Percentiles rank a stretch among this genome's conserved stretches.
Evolutionary conservation across 23 tunicate species (phyloP).

Genomic region (Ciona savignyi): DNA sequence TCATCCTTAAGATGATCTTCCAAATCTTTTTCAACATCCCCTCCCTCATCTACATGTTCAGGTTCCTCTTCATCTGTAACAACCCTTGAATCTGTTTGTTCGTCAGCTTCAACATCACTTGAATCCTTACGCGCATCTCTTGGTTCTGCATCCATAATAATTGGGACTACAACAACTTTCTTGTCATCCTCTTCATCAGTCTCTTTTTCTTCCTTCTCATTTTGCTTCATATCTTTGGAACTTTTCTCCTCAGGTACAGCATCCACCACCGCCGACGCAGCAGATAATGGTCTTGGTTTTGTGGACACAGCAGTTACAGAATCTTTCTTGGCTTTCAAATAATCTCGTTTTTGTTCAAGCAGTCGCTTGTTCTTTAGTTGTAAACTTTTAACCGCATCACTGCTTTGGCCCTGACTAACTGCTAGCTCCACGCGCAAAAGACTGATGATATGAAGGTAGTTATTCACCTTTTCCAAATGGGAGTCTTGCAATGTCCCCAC

Average conservation of each 20-base stretch:
- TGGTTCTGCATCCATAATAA: constrained; percentile 7
- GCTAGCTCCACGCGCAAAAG: constrained; percentile 15
- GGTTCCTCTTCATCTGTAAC: too few relatives aligned
- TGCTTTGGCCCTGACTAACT: constrained; percentile 5
- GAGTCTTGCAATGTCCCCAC: constrained; percentile 21
- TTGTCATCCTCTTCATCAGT: not conserved
- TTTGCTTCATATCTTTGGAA: constrained; percentile 24
- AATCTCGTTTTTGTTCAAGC: not conserved
- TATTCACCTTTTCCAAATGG: constrained; percentile 10
- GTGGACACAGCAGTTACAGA: not conserved
- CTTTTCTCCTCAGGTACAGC: constrained; percentile 5
- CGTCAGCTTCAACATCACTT: not conserved
- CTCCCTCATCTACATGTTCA: not conserved
- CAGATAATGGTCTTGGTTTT: not conserved
- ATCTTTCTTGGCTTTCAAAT: not conserved
- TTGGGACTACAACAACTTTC: not conserved
- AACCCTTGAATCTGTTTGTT: not conserved
- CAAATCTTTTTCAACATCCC: not conserved
- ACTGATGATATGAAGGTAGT: constrained; percentile 20
- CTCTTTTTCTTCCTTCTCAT: constrained; percentile 20
- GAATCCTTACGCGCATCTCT: not conserved
- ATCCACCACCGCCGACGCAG: not conserved
- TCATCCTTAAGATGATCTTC: not conserved
- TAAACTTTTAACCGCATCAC: constrained; percentile 9
- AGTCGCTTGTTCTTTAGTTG: not conserved